Evolutionary conservation across 1,140 invertebrate genomes (phyloP).

Genomic region (Venturia canescens): DNA sequence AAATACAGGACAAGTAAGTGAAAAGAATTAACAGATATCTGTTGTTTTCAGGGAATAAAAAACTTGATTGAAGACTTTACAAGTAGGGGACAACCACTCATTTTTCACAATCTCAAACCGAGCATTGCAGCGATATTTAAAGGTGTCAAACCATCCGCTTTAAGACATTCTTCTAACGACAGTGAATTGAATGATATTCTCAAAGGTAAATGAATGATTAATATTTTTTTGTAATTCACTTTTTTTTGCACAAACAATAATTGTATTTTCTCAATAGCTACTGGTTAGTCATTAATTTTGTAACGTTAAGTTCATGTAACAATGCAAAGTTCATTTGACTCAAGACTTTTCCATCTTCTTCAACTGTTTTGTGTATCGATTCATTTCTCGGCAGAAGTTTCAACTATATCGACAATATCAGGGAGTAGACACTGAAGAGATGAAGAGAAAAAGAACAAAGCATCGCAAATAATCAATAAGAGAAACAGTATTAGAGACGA

Average conservation of each 20-base stretch:
- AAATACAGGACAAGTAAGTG: background rate
- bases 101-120: constrained; percentile 87
- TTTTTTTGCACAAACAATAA: background rate
- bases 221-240: background rate
- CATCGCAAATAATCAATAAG: background rate
- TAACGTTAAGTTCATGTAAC: no score
- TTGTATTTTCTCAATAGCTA: no score
- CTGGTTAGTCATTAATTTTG: background rate
- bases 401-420: constrained; percentile 41
- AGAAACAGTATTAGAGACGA: constrained; percentile 43
- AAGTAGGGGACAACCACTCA: constrained; percentile 83
- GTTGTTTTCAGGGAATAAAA: constrained; percentile 81
- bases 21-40: constrained; percentile 14
- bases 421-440: constrained; percentile 49
- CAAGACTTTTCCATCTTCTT: background rate
- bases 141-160: constrained; percentile 83
- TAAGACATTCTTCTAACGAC: constrained; percentile 81
- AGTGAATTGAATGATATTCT: constrained; percentile 81
- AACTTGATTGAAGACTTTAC: constrained; percentile 86
- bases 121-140: constrained; percentile 83
- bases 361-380: background rate
- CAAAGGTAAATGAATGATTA: constrained; percentile 67
- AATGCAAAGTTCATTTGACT: background rate
- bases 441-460: background rate
- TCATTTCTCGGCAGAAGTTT: constrained; percentile 45